Percentiles rank a stretch among this genome's conserved stretches.
These are phyloP conservation scores for Isoperla grammatica DNA, from an alignment of 2,888 invertebrate genomes.

Conservation along the genomic window DNA sequence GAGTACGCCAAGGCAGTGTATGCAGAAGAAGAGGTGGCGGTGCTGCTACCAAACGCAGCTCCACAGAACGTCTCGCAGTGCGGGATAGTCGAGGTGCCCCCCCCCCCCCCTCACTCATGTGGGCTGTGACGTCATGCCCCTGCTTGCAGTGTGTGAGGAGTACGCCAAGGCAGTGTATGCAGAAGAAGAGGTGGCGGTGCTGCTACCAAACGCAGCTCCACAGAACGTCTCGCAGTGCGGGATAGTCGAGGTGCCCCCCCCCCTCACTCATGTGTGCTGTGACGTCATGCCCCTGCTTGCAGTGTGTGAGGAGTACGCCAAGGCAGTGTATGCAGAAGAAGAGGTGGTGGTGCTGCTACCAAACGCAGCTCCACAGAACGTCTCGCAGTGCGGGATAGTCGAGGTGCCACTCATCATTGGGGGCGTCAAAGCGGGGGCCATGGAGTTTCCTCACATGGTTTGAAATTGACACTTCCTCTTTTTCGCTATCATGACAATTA, in stretches of 20 bases:
- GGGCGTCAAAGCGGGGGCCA: constrained; percentile 41
- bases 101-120: no score
- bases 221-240: constrained; percentile 42
- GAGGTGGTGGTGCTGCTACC: constrained; percentile 39
- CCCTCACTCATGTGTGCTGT: no score
- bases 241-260: constrained; percentile 42
- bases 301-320: constrained; percentile 47
- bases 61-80: constrained; percentile 40
- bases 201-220: constrained; percentile 35
- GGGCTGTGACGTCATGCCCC: no score
- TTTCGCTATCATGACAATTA: no score
- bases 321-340: constrained; percentile 41
- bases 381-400: constrained; percentile 43
- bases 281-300: constrained; percentile 29
- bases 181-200: constrained; percentile 38
- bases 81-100: constrained; percentile 42
- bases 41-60: constrained; percentile 36
- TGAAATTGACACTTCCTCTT: no score
- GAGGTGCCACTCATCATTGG: constrained; percentile 45
- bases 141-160: constrained; percentile 45
- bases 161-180: constrained; percentile 43
- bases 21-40: constrained; percentile 38
- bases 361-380: constrained; percentile 32
- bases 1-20: constrained; percentile 44
- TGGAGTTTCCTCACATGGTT: constrained; percentile 61